Base-by-base conservation (phyloP, 2,888 invertebrate genomes). In the Abrostola tripartita region DNA sequence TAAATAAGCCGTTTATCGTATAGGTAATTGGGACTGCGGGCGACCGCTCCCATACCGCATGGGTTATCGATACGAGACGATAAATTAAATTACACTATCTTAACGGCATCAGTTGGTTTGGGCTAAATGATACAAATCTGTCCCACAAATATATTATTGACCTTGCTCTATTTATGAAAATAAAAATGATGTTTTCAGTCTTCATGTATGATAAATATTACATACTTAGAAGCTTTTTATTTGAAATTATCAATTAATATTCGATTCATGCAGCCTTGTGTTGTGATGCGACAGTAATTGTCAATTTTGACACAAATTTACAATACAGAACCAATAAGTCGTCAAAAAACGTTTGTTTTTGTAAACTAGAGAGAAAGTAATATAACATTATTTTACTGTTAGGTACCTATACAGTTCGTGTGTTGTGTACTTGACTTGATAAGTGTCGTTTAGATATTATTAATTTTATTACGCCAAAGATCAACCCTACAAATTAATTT, bases 1-100 rank as follows among this genome's bases (percentile, higher is more conserved):
- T 93, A 93, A 93, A 94, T 93, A 92, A 90, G 85, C 84, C 87
- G 82, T 91, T 94, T 94, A 94, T 94, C 94, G 88, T 87, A 90
- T 90, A 88, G 89, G 92, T 93, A 94, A 94, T 94, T 93, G 92
- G 89, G 88, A 84, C 91, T 93, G 90, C 91, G 90, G 92, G 89
- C 86, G 90, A 91, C 89, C 87, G 89, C 85, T 88, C 82, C 88
- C 82, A 86, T 87, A 85, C 83, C 81, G 78, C 76, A 85, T 79
- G 79, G 79, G 82, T 82, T 88, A 87, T 85, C 88, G 79, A 82
- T 86, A 85, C 72, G 82, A 78, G 81, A 79, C 81, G 82, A 86
- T 91, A 90, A 91, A 92, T 91, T 89, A 85, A 91, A 90, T 90
- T 86, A 87, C 81, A 80, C 75, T 72, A 79, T 79, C 76, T 82